phyloP scores from a whole-genome alignment of 2,113 vertebrate genomes.

The Pterocles orientalis region DNA sequence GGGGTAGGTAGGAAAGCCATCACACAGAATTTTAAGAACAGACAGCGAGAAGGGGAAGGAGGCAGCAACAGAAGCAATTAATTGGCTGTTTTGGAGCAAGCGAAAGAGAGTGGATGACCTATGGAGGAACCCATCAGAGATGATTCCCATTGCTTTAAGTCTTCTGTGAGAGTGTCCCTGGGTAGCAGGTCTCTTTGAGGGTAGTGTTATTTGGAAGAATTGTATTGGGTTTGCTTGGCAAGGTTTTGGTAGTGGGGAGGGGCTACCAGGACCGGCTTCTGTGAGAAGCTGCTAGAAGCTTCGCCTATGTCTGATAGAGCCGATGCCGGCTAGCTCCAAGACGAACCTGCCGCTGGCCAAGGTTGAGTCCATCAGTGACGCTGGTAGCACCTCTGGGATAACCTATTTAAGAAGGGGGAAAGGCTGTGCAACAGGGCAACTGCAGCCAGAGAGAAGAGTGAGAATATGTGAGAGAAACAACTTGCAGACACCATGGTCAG shows the following conservation, averaged over 20 bases:
- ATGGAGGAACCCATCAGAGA: background rate
- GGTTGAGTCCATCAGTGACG: fast-evolving
- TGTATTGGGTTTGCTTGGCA: background rate
- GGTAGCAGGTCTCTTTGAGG: background rate
- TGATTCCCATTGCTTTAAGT: background rate
- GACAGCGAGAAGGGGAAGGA: background rate
- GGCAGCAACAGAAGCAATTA: background rate
- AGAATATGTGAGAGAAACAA: background rate
- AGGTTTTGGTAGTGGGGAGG: background rate
- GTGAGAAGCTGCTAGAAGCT: background rate
- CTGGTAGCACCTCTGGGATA: background rate
- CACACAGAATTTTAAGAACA: background rate
- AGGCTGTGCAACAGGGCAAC: background rate
- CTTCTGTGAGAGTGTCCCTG: background rate
- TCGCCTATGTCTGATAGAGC: fast-evolving
- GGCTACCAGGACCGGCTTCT: background rate
- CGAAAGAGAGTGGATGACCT: background rate
- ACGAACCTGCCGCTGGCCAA: fast-evolving
- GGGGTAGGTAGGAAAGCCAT: background rate
- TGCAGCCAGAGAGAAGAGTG: background rate
- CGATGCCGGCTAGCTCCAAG: background rate
- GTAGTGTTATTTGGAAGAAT: background rate
- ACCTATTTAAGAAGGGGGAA: background rate
- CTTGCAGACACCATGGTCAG: background rate
- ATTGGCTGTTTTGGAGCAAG: background rate